A percentile compares a stretch with the other conserved stretches of the same genome.
Evolutionary conservation across 2,113 vertebrate genomes (phyloP).

Genomic region (Centropus bengalensis): DNA sequence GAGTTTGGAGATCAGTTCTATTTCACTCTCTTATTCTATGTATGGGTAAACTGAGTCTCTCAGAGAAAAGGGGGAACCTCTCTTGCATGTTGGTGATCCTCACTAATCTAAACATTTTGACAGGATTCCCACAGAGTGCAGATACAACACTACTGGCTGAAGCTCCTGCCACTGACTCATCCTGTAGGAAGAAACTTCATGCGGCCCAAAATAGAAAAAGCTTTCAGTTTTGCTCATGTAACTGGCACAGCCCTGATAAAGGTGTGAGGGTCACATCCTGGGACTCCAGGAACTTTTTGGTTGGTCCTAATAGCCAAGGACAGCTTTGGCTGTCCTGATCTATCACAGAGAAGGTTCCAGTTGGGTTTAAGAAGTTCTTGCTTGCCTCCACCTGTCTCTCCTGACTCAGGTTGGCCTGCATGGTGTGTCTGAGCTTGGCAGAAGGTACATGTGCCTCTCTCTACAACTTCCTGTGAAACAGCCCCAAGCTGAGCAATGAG

Average conservation of each 20-base stretch:
- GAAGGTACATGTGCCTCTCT: not conserved
- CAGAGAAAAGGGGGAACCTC: not conserved
- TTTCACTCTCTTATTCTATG: not conserved
- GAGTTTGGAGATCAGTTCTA: not conserved
- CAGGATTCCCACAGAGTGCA: not conserved
- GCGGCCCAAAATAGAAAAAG: not conserved
- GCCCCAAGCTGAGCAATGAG: accelerated
- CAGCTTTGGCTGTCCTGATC: not conserved
- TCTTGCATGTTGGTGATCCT: not conserved
- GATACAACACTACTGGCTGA: constrained; percentile 35
- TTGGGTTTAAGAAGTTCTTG: not conserved
- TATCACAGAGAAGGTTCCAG: not conserved
- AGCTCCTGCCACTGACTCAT: constrained; percentile 33
- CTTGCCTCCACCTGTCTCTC: accelerated
- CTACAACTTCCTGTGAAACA: accelerated
- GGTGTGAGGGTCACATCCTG: not conserved
- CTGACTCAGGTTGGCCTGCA: not conserved
- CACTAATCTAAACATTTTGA: constrained; percentile 59
- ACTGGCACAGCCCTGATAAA: not conserved
- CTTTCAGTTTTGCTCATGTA: not conserved
- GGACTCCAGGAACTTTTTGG: not conserved
- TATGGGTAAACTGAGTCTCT: not conserved
- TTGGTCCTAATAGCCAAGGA: not conserved
- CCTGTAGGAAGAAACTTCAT: not conserved
- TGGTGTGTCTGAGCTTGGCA: not conserved